Base-by-base conservation (phyloP, 2,888 invertebrate genomes). In the Graphium colonna region DNA sequence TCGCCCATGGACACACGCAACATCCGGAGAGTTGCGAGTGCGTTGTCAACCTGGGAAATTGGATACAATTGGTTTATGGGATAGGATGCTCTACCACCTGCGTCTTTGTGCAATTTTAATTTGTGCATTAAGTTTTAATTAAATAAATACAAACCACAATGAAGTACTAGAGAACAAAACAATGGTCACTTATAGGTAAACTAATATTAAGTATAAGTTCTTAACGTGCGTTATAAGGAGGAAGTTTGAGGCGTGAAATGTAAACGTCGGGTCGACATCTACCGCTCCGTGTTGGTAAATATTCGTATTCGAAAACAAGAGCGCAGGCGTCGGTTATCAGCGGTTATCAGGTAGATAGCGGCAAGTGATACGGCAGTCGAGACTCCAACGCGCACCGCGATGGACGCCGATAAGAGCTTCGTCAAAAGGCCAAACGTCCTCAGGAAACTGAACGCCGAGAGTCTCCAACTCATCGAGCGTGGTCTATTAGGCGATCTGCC, bases 401-500 rank as follows among this genome's bases (percentile, higher is more conserved):
- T 85, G 88, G 83, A 84, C 64, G 73, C 71, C 64, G 79, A 81
- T 59, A 83, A 78, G 59, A 82, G 71, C 60, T 68, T 75, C 43
- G 65, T 74, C 47, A 76, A 71, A 65, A 79, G 75, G 63, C 75
- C 84, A 28, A 79, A 80, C 59, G 86, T 86, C 36, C 67, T 87
- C 51, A 84, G 57, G 59, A 89, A 87, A 63, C 71, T 87, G 10
- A 88, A 83, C 63, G 71, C 79, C 1, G 86, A 87, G 55, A 86
- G 69, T 58, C 68, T 89, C 9, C 69, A 75, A n/a, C 66, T 82
- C 55, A 82, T 88, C 47, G 90, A 89, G 62, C 65, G 88, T 17
- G 86, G 88, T 13, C 70, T 89, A 0, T 79, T 86, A 2, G 84
- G 84, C 3, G 87, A 86, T 44, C 60, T 90, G 9, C 82, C 87